Evolutionary conservation across 2,888 invertebrate species (phyloP).

Genomic region (Digitonthophagus gazella): DNA sequence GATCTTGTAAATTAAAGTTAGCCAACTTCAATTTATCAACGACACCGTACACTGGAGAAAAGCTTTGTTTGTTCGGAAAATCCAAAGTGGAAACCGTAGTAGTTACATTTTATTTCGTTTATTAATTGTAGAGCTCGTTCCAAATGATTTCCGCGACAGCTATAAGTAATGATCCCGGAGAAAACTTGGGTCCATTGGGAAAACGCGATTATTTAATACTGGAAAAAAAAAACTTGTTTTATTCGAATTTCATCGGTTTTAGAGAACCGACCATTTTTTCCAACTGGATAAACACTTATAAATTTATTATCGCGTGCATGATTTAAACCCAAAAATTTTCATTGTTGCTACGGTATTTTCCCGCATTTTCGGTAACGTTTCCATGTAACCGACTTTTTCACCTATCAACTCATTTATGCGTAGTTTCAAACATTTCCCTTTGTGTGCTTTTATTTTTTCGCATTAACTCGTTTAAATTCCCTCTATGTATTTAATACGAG

Average conservation of each 20-base stretch:
- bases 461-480: too few relatives aligned
- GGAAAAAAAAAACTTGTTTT: background rate
- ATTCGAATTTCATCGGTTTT: too few relatives aligned
- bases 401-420: too few relatives aligned
- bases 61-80: background rate
- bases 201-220: too few relatives aligned
- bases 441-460: too few relatives aligned
- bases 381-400: too few relatives aligned
- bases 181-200: too few relatives aligned
- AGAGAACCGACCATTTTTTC: background rate
- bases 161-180: background rate
- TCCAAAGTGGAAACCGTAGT: background rate
- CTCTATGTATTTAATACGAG: too few relatives aligned
- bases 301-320: background rate
- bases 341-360: background rate
- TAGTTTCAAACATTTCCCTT: too few relatives aligned
- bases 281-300: background rate
- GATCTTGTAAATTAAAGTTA: background rate
- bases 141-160: background rate
- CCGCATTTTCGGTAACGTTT: too few relatives aligned
- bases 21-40: background rate
- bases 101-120: background rate
- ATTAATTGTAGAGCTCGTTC: background rate
- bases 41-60: background rate
- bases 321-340: background rate